These are phyloP conservation scores for Pomacea maculata DNA, from an alignment of 1,140 invertebrate species.

Conservation along the genomic window DNA sequence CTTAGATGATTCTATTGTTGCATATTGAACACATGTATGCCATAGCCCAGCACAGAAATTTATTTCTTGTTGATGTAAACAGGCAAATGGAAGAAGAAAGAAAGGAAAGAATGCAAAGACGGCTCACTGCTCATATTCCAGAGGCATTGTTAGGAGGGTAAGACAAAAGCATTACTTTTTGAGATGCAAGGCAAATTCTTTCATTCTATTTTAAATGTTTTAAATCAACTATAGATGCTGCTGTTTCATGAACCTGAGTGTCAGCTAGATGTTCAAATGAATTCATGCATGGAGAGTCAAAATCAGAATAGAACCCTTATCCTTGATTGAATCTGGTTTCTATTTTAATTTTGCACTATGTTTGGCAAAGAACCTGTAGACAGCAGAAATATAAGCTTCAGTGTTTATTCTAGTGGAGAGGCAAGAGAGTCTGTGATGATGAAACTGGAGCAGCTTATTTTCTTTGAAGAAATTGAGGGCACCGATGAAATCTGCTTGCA, in stretches of 20 bases:
- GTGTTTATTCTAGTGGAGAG: slow-evolving; percentile 46
- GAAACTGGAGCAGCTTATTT: slow-evolving; percentile 56
- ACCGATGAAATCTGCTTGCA: slow-evolving; percentile 21
- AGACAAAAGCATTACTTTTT: slow-evolving; percentile 2
- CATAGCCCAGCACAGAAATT: too few relatives aligned
- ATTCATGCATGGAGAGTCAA: not conserved
- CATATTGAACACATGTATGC: too few relatives aligned
- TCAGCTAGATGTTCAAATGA: too few relatives aligned
- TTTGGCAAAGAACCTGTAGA: too few relatives aligned
- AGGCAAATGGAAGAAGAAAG: slow-evolving; percentile 53
- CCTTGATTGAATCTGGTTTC: too few relatives aligned
- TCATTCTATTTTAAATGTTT: too few relatives aligned
- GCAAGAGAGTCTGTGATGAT: slow-evolving; percentile 43
- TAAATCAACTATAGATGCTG: too few relatives aligned
- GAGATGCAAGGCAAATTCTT: too few relatives aligned
- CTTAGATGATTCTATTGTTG: too few relatives aligned
- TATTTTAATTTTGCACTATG: too few relatives aligned
- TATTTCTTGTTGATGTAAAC: not conserved
- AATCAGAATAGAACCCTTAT: not conserved
- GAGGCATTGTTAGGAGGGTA: slow-evolving; percentile 55
- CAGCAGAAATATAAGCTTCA: not conserved
- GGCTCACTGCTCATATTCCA: slow-evolving; percentile 51
- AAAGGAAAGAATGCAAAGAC: slow-evolving; percentile 45
- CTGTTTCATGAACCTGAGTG: too few relatives aligned
- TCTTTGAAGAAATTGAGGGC: slow-evolving; percentile 41